Evolutionary conservation across 2,113 vertebrate genomes (phyloP).

Genomic region (Hylia prasina): DNA sequence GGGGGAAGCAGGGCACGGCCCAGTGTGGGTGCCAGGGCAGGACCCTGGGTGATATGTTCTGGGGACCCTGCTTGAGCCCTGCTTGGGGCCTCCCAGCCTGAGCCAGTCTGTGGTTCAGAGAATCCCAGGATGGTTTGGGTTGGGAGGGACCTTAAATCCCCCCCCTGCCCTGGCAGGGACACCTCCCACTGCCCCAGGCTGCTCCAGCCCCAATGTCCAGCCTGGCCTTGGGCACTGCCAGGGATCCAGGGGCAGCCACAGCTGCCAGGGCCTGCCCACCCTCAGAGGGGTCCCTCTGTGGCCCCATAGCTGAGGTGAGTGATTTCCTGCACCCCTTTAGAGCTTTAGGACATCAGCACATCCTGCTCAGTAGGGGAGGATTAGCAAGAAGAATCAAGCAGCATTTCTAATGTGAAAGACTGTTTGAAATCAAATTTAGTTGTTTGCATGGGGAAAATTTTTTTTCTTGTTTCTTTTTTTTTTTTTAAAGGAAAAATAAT

Average conservation of each 20-base stretch:
- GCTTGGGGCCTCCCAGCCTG: not conserved
- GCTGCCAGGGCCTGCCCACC: accelerated
- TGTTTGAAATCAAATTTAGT: not conserved
- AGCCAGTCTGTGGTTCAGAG: not conserved
- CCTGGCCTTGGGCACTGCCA: not conserved
- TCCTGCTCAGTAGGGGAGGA: accelerated
- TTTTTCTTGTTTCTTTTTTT: no score
- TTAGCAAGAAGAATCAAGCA: not conserved
- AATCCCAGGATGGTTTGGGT: not conserved
- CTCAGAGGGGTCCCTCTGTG: not conserved
- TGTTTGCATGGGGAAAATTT: not conserved
- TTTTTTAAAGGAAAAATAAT: not conserved
- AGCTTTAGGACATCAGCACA: not conserved
- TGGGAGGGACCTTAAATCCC: accelerated
- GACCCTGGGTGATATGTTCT: not conserved
- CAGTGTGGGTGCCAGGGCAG: accelerated
- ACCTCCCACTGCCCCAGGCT: not conserved
- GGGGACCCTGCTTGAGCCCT: not conserved
- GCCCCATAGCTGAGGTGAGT: no score
- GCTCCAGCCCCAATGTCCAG: not conserved
- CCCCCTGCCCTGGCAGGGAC: not conserved
- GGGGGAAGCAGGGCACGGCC: accelerated
- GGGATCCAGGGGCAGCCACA: not conserved
- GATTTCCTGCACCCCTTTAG: not conserved
- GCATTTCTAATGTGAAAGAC: not conserved